Evolutionary conservation across 1,140 invertebrate species (phyloP), one percentile per base, ranked within the genome.

Genomic region (Venustaconcha ellipsiformis): DNA sequence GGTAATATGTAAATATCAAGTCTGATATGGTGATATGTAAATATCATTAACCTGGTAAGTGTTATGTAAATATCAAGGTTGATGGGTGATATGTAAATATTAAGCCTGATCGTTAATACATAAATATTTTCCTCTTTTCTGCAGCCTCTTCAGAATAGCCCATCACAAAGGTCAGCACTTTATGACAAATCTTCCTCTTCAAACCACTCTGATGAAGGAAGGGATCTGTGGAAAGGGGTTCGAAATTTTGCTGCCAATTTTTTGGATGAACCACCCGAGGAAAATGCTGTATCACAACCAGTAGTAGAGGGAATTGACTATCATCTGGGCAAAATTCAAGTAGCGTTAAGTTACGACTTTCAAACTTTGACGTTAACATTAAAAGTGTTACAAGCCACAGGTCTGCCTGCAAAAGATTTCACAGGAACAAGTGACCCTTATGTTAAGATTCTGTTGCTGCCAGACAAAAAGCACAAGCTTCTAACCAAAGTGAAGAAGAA

Each of bases 401-500:
- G 97, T 82, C 91, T 98, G 55, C 96, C 96, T 72, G 96, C 96
- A 13, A 98, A 97, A 91, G 97, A 98, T 90, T 92, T 98, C 80
- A 96, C 96, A 69, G 97, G 96, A 8, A 98, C 96, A 15, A 97
- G 96, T 81, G 90, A 91, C 82, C 90, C 90, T 48, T 91, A 91
- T 81, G 90, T 91, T 64, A 89, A 89, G 79, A 97, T 98, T 0
- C 97, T 97, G 17, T 91, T 99, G 13, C 92, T 99, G 14, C 97
- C 97, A 4, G 97, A 99, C 90, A 98, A 98, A 91, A 98, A 98
- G 87, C 87, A 98, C 97, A 91, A 97, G 97, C 86, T 99, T 70
- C 95, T 98, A 90, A 99, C 97, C 0, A 99, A 99, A 92, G 97
- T 99, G 83, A 98, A 98, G 90, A 92, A 97, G 82, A 93, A 96